Evolutionary conservation across 2,888 invertebrate species (phyloP), one percentile per base, ranked within the genome.

Genomic region (Nezara viridula): DNA sequence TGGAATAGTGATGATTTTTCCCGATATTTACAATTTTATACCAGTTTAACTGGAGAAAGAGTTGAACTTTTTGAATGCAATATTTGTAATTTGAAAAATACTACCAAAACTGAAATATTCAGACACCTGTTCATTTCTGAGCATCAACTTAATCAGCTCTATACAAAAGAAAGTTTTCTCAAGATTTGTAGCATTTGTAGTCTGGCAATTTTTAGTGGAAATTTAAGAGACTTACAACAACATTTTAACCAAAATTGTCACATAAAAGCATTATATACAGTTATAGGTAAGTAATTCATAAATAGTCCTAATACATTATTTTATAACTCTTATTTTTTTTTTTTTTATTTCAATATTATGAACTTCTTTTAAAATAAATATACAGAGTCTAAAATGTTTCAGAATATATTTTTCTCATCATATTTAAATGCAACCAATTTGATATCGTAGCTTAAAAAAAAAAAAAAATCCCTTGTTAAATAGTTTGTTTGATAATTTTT

Each of bases 101-200:
- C 44, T 12, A 81, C 40, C 44, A 44, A 44, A 24, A 37, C 19
- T 50, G 86, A 27, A 16, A 52, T 86, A 32, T 32, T 86, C 16
- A 21, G 19, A 19, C 86, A 86, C 37, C 37, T 86, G 4, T 27
- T 27, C 4, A 12, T 44, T 40, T 44, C 24, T 81, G n/a, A n/a
- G 44, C 81, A 81, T 6, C 44, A 81, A 24, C 19, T 7, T 44
- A 85, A 85, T 19, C 44, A 50, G 7, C 47, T 85, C 19, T 27
- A 49, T 85, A 49, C 4, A 10, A 52, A 86, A 86, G 32, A 21
- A 24, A 50, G 9, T 50, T 86, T 49, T 14, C 21, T 86, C 10
- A 86, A 86, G 27, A 47, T 86, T 86, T 86, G 86, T 86, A 50
- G 50, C 47, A 27, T 86, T 27, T 86, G 86, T 50, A 12, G 32